Conservation (phyloP, 2,113 vertebrate species). For the Paramormyrops kingsleyae region DNA sequence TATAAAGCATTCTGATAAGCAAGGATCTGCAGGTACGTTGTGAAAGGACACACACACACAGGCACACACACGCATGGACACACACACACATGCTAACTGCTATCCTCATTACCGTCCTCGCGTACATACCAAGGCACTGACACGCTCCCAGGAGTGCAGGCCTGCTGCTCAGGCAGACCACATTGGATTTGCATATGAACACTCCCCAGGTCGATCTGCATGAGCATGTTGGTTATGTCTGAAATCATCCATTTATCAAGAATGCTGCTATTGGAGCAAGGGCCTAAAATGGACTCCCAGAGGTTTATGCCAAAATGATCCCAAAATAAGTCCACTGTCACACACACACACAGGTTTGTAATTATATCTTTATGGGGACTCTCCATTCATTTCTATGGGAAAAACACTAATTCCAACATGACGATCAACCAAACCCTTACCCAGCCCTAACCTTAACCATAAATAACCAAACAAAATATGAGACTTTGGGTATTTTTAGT, state of each 20-base stretch:
- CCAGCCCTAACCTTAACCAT: no score
- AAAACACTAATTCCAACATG: no score
- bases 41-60: background rate
- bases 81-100: slow-evolving; percentile 15
- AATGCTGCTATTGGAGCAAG: background rate
- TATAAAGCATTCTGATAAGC: slow-evolving; percentile 2
- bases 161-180: background rate
- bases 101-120: background rate
- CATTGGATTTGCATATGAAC: background rate
- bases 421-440: no score
- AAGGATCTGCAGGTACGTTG: background rate
- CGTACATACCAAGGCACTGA: background rate
- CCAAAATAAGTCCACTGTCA: no score
- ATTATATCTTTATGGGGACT: no score
- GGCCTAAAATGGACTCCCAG: background rate
- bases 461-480: no score
- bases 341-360: background rate
- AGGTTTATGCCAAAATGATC: no score
- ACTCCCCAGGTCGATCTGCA: background rate
- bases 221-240: background rate
- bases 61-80: background rate
- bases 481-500: no score
- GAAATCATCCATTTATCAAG: background rate
- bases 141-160: background rate
- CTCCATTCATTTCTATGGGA: no score